Percentiles rank a stretch among this genome's conserved stretches.
These are phyloP conservation scores for Dascillus cervinus DNA, from an alignment of 2,888 invertebrate genomes.

Conservation along the genomic window DNA sequence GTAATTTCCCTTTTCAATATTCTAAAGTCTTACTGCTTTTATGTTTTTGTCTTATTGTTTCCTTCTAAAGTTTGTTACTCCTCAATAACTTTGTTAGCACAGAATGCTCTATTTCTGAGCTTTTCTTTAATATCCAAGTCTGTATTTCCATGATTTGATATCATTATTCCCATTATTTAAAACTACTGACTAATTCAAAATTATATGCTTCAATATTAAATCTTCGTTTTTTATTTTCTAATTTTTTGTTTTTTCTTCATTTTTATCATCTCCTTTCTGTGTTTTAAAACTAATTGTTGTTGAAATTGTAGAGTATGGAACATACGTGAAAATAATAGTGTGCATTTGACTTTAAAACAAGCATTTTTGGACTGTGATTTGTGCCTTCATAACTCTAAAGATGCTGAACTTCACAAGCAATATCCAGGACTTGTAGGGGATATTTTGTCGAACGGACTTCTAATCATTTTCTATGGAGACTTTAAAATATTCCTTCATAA, in stretches of 20 bases:
- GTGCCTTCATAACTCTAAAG: constrained; percentile 45
- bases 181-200: too few species aligned
- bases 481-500: constrained; percentile 47
- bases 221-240: too few species aligned
- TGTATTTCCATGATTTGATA: constrained; percentile 1
- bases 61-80: too few species aligned
- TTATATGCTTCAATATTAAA: too few species aligned
- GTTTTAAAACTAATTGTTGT: too few species aligned
- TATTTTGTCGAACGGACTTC: constrained; percentile 44
- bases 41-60: too few species aligned
- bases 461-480: constrained; percentile 54
- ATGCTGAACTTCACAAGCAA: constrained; percentile 45
- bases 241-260: constrained; percentile 4
- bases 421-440: constrained; percentile 51
- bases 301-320: constrained; percentile 44
- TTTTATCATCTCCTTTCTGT: too few species aligned
- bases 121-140: neutral
- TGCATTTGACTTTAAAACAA: constrained; percentile 58
- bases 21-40: too few species aligned
- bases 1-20: too few species aligned
- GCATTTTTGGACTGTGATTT: constrained; percentile 52
- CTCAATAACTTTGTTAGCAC: too few species aligned
- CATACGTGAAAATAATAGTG: constrained; percentile 41
- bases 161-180: neutral
- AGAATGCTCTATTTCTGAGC: too few species aligned